phyloP scores from a whole-genome alignment of 2,888 invertebrate genomes.

The Melinaea menophilus region DNA sequence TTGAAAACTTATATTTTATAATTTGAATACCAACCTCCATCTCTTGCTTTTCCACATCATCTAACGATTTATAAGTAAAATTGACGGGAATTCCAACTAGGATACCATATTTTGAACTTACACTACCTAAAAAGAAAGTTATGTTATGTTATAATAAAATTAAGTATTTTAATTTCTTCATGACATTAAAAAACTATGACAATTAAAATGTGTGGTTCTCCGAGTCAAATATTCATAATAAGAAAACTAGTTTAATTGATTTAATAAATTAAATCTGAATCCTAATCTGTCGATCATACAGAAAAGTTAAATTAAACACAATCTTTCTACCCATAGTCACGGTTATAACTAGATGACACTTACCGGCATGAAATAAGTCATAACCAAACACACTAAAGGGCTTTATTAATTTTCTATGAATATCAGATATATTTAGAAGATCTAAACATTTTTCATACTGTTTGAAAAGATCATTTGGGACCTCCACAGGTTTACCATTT shows the following conservation, averaged over 20 bases:
- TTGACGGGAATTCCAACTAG: slow-evolving; percentile 86
- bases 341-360: slow-evolving; percentile 29
- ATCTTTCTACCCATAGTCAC: neutral
- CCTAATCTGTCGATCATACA: too few relatives aligned
- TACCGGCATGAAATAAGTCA: slow-evolving; percentile 84
- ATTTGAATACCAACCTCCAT: slow-evolving; percentile 65
- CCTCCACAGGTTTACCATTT: slow-evolving; percentile 76
- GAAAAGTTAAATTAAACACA: too few relatives aligned
- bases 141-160: neutral
- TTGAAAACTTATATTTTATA: neutral
- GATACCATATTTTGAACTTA: slow-evolving; percentile 78
- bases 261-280: too few relatives aligned
- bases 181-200: too few relatives aligned
- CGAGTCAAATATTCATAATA: too few relatives aligned
- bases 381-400: slow-evolving; percentile 86
- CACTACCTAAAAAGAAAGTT: slow-evolving; percentile 60
- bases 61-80: slow-evolving; percentile 78
- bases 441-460: slow-evolving; percentile 78
- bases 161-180: too few relatives aligned
- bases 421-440: slow-evolving; percentile 74
- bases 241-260: too few relatives aligned
- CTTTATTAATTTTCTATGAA: slow-evolving; percentile 70
- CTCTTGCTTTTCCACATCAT: slow-evolving; percentile 76
- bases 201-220: too few relatives aligned
- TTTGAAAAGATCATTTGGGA: slow-evolving; percentile 69